These are phyloP conservation scores for Pantala flavescens DNA, from an alignment of 1,140 invertebrate species.

Conservation along the genomic window DNA sequence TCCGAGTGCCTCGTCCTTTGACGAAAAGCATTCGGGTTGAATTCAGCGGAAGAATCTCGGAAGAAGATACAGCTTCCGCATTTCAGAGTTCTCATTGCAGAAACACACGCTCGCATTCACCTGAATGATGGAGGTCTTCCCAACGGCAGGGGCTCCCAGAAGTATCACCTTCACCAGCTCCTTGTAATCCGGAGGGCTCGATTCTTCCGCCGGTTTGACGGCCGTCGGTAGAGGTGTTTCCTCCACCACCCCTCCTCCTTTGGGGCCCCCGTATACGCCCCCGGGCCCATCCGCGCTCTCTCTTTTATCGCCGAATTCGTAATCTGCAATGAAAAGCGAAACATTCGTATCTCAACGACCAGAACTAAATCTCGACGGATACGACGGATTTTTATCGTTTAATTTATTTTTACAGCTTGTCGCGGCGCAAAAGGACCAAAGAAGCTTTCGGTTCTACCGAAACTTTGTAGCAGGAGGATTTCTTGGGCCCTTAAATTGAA, in stretches of 20 bases:
- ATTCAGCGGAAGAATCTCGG: too few relatives aligned
- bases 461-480: too few relatives aligned
- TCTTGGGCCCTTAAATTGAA: too few relatives aligned
- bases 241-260: background rate
- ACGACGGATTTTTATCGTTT: too few relatives aligned
- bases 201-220: background rate
- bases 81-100: too few relatives aligned
- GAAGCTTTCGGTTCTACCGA: too few relatives aligned
- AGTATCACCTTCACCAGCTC: conserved; percentile 60
- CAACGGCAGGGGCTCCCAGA: conserved; percentile 63
- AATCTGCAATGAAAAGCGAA: background rate
- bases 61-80: too few relatives aligned
- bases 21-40: too few relatives aligned
- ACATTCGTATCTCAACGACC: background rate
- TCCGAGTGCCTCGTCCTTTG: too few relatives aligned
- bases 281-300: background rate
- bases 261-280: background rate
- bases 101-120: conserved; percentile 33
- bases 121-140: conserved; percentile 72
- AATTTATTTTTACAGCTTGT: too few relatives aligned
- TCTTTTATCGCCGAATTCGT: background rate
- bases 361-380: too few relatives aligned
- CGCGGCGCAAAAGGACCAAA: too few relatives aligned
- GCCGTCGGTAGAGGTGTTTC: background rate
- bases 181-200: background rate